These are phyloP conservation scores for Selenia dentaria DNA, from an alignment of 2,888 invertebrate species.

Conservation along the genomic window DNA sequence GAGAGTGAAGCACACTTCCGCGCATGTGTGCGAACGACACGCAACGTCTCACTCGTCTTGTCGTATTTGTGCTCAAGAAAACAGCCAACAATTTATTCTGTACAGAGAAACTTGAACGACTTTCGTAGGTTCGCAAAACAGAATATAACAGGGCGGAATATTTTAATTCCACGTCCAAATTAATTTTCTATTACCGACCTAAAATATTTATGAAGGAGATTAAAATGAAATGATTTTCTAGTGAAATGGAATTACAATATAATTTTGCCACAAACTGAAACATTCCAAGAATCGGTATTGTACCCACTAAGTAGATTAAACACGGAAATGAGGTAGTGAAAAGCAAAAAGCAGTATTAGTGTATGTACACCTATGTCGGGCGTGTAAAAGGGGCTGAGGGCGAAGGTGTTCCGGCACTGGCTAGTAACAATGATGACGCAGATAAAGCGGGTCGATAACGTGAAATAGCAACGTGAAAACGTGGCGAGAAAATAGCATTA, in stretches of 20 bases:
- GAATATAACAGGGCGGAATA: conserved; percentile 28
- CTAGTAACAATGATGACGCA: conserved; percentile 81
- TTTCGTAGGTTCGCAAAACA: conserved; percentile 25
- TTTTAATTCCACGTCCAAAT: conserved; percentile 34
- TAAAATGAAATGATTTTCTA: conserved; percentile 30
- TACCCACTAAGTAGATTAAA: neutral
- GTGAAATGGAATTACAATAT: conserved; percentile 15
- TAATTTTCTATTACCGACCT: conserved; percentile 34
- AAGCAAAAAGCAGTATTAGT: conserved; percentile 3
- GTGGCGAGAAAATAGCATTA: conserved; percentile 85
- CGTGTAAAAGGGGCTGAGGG: conserved; percentile 55
- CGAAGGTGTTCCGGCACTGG: conserved; percentile 69
- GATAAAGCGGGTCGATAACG: conserved; percentile 81
- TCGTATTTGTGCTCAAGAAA: conserved; percentile 54
- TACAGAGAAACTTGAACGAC: conserved; percentile 39
- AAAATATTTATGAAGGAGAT: conserved; percentile 34
- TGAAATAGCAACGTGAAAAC: conserved; percentile 83
- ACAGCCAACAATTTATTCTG: conserved; percentile 54
- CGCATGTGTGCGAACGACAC: conserved; percentile 68
- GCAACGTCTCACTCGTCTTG: conserved; percentile 64
- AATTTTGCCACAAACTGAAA: conserved; percentile 9
- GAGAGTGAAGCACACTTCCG: conserved; percentile 73
- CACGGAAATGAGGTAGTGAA: conserved; percentile 1
- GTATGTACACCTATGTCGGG: conserved; percentile 18
- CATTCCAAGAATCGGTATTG: conserved; percentile 10